phyloP scores from a whole-genome alignment of 1,140 invertebrate genomes.

The Schlechtendalia chinensis region DNA sequence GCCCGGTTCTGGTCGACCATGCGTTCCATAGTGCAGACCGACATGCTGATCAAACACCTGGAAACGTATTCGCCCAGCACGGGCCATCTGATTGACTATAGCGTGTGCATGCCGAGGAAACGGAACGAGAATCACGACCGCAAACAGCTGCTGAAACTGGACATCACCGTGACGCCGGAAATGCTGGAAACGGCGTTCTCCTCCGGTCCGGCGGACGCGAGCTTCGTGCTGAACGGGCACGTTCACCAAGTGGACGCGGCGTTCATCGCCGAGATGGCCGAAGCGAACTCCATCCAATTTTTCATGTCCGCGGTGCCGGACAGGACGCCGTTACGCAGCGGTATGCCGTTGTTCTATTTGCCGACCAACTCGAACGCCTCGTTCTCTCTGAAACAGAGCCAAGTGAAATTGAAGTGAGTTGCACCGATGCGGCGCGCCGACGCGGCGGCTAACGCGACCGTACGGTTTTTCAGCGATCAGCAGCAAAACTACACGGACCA shows the following conservation, averaged over 20 bases:
- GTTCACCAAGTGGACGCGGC: neutral
- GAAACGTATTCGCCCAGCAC: constrained; percentile 68
- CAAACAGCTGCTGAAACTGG: neutral
- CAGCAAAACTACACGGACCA: constrained; percentile 61
- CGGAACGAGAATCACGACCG: constrained; percentile 1
- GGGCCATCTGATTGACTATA: constrained; percentile 52
- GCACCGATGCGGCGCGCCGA: too few relatives aligned
- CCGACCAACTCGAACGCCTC: constrained; percentile 60
- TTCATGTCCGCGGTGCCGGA: neutral
- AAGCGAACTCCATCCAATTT: neutral
- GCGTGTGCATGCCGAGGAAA: neutral
- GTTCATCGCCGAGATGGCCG: neutral
- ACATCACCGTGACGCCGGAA: neutral
- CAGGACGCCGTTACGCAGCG: constrained; percentile 61
- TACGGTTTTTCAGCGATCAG: constrained; percentile 20
- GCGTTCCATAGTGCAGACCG: constrained; percentile 67
- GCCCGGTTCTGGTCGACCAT: constrained; percentile 69
- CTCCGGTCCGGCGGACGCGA: neutral
- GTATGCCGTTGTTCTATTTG: constrained; percentile 72
- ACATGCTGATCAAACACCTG: constrained; percentile 70
- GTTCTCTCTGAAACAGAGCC: constrained; percentile 52
- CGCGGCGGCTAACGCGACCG: too few relatives aligned
- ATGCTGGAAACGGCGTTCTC: neutral
- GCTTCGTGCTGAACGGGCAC: neutral
- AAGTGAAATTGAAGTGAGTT: constrained; percentile 36